Base-by-base conservation (phyloP, 1,140 invertebrate species). In the Drosophila suzukii region DNA sequence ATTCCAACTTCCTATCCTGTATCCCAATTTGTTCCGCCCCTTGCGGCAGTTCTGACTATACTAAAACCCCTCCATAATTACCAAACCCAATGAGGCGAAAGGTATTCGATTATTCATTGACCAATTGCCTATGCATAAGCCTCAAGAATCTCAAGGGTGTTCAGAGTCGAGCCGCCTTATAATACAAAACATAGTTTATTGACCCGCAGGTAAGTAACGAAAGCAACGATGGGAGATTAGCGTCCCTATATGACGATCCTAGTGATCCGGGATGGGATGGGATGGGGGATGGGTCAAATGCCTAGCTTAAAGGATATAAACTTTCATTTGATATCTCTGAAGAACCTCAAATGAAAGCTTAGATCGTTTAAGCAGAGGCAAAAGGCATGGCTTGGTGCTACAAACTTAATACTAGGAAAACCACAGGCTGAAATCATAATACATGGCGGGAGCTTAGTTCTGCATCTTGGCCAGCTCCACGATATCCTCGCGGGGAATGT, bases 401-500 rank as follows among this genome's bases (percentile, higher is more conserved):
- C 47, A 53, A 75, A 63, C 81, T 81, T 85, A 81, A 77, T 44
- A 57, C 60, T 84, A 77, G 20, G 15, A 62, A 62, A 72, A 85
- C 55, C 62, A 77, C 55, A 77, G 75, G 58, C 67, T 58, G 15
- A 71, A 71, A 46, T 70, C 17, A 75, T 54, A 74, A 39, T 50
- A 43, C 17, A 36, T 7, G 47, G 53, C 54, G 38, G 10, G 15
- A 13, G 8, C 34, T 84, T 24, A 92, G 56, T 83, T 78, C 12
- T 92, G 90, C 93, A 94, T 94, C 32, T 85, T 78, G 34, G 94
- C 91, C 39, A 94, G 74, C 59, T 94, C 94, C 3, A 73, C 53
- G 12, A 91, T 62, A 78, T 95, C 94, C 53, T 94, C 94, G 11
- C 78, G 43, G 0, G 91, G 78, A 43, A 95, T 93, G 72, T 95